Base-by-base conservation (phyloP, 2,888 invertebrate species). In the Caenorhabditis afra region DNA sequence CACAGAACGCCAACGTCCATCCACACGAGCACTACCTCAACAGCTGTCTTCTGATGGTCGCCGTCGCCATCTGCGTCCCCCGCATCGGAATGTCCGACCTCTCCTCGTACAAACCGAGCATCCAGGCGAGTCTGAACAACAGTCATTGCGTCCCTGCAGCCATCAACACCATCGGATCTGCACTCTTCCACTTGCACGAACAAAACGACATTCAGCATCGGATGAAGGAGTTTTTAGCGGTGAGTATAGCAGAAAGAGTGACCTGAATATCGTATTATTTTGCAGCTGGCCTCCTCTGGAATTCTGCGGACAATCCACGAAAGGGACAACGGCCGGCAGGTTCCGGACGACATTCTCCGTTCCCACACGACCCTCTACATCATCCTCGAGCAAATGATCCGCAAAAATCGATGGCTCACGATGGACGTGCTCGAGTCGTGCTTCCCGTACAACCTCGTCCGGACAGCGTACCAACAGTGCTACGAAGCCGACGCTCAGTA, bases 341-440 rank as follows among this genome's bases (percentile, higher is more conserved):
- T 50, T 16, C 23, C 67, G 95, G 98, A 99, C 91, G 94, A 94
- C 0, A 95, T 95, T 35, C 95, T 94, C 89, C 96, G 98, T 91
- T 93, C 98, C 61, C 98, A 99, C 91, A 97, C 97, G 0, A 95
- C 82, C 5, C 66, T 98, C 45, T 99, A 99, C 92, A 93, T 99
- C 67, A 93, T 99, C 39, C 93, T 99, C 3, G 97, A 99, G 92
- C 94, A 92, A 92, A 96, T 99, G 91, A 98, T 99, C 49, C 96
- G 97, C 91, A 96, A 97, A 91, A 98, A 97, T 14, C 97, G 97
- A 14, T 99, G 97, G 92, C 93, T 99, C 23, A 98, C 98, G 0
- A 97, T 97, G 96, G 98, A 99, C 92, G 93, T 99, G 82, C 92
- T 99, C 84, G 99, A 99, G 91, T 97, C 97, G 12, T 99, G 99